Base-by-base conservation (phyloP, 1,140 invertebrate species). In the Sarcophaga bullata region DNA sequence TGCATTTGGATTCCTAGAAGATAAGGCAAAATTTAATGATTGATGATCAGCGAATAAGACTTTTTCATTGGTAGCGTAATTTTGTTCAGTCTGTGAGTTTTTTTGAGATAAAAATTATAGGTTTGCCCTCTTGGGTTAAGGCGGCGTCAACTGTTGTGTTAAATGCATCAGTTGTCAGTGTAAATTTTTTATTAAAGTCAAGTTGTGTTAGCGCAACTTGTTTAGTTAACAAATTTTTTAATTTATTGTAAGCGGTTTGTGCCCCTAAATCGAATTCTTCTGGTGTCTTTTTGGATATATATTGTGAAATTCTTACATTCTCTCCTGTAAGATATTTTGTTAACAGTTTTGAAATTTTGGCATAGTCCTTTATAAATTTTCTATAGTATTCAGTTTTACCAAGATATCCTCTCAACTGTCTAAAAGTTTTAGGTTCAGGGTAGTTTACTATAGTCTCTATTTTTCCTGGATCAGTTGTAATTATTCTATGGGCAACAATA, bases 41-140 rank as follows among this genome's bases (percentile, higher is more conserved):
- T 88, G 86, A 82, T 92, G 86, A 73, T 89, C 86, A 17, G 85
- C 90, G n/a, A 91, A 82, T 68, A 85, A 81, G 84, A 86, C 85
- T 58, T 84, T 84, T 80, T 87, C 86, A 7, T 81, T 86, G 4
- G 85, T 85, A 5, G 84, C 80, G 49, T 85, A 85, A 72, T 85
- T 85, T 75, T 80, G 10, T 58, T 86, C 90, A 6, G 88, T 86
- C 82, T 83, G 90, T 91, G 50, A 92, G 83, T 10, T 85, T 87
- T 81, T 90, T 82, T 48, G 76, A 80, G n/a, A 82, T 80, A 80
- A 82, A 84, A 80, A 78, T 80, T 17, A 84, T 82, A 49, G 83
- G 83, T 82, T 78, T 73, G 19, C 84, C 49, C 47, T 85, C 86
- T 84, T 90, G 90, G 8, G 85, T 88, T n/a, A n/a, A n/a, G n/a